A percentile compares a stretch with the other conserved stretches of the same genome.
phyloP scores from a whole-genome alignment of 2,888 invertebrate genomes.

The Conchocele bisecta region DNA sequence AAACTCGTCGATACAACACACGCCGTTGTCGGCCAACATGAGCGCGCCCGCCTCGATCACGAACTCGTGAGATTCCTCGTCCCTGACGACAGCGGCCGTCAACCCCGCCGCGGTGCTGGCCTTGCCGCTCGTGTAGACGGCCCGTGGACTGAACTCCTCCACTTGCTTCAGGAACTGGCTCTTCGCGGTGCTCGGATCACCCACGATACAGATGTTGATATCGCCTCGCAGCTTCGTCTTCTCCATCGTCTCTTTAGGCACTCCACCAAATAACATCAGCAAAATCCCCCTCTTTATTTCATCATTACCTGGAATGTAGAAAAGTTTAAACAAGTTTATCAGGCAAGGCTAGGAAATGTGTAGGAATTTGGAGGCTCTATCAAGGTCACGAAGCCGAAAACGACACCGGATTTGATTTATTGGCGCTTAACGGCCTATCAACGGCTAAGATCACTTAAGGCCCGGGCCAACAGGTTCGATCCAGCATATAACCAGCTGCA shows the following conservation, averaged over 20 bases:
- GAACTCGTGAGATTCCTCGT: conserved; percentile 99
- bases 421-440: too few relatives aligned
- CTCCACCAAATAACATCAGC: conserved; percentile 98
- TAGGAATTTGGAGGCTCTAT: too few relatives aligned
- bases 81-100: conserved; percentile 98
- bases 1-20: conserved; percentile 99
- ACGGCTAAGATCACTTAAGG: too few relatives aligned
- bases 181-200: conserved; percentile 99
- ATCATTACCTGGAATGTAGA: conserved; percentile 87
- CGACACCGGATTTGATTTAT: too few relatives aligned
- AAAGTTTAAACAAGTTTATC: too few relatives aligned
- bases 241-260: conserved; percentile 96
- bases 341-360: too few relatives aligned
- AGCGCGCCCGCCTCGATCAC: conserved; percentile 99
- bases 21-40: conserved; percentile 98
- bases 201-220: conserved; percentile 98
- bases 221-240: conserved; percentile 96
- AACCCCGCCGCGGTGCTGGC: conserved; percentile 99
- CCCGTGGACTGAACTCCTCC: conserved; percentile 96
- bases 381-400: too few relatives aligned
- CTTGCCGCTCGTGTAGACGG: conserved; percentile 99
- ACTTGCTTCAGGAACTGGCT: conserved; percentile 98
- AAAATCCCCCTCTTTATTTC: conserved; percentile 95
- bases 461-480: too few relatives aligned
- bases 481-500: too few relatives aligned